Evolutionary conservation across 2,113 vertebrate genomes (phyloP), one percentile per base, ranked within the genome.

Genomic region (Lophochroa leadbeateri): DNA sequence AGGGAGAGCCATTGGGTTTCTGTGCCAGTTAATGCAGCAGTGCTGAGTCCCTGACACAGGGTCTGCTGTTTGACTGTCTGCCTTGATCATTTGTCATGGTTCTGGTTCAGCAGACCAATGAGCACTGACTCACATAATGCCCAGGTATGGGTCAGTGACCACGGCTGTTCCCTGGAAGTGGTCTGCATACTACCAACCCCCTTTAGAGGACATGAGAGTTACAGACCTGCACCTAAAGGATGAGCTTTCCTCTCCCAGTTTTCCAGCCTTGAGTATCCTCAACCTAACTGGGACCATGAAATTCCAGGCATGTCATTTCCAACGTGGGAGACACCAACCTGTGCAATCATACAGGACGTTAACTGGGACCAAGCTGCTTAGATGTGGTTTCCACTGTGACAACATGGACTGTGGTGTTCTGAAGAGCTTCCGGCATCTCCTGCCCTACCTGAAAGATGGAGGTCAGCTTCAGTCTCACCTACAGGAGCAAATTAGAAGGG

Each of bases 21-120:
- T 77, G 49, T 3, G 5, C 7, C 17, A 17, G 13, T 27, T 21
- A 69, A 41, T 46, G 49, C 37, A 70, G 60, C 60, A 43, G 55
- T 14, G 39, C 17, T 35, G 19, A 17, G 46, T 7, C 25, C n/a
- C 71, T 76, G 71, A 4, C 33, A 31, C 0, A 1, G 76, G 41
- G 3, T 21, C 29, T 76, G 61, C 13, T 20, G 6, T 76, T 41
- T 31, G 46, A 37, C 37, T 37, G 37, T 47, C 46, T 88, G 8
- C 49, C 1, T 4, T 44, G 35, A 33, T 72, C 0, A 0, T 76
- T 57, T 61, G 2, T 53, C 3, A 2, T 37, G 58, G n/a, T 49
- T 68, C 5, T 2, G 2, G 13, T 11, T 70, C 49, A 39, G 28
- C 43, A 60, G 76, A 15, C 4, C 81, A 47, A 5, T 0, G 2